These are phyloP conservation scores for Oscheius sp. DNA, from an alignment of 2,888 invertebrate genomes.

Conservation along the genomic window DNA sequence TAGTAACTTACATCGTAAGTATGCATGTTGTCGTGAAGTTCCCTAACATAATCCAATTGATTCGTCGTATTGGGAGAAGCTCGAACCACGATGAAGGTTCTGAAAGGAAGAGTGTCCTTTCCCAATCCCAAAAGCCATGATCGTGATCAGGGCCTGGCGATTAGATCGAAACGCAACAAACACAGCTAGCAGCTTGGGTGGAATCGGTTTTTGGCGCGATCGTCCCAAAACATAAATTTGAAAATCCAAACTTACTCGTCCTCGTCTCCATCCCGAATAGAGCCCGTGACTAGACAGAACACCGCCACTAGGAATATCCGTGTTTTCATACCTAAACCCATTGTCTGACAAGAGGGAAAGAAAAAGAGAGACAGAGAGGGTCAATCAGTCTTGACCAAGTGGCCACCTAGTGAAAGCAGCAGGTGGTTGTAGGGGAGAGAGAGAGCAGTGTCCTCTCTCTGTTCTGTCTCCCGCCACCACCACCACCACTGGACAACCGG, in stretches of 20 bases:
- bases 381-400: slow-evolving; percentile 9
- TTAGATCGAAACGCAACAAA: no score
- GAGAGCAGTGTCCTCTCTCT: background rate
- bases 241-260: slow-evolving; percentile 38
- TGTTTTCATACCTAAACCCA: slow-evolving; percentile 14
- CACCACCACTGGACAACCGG: slow-evolving; percentile 19
- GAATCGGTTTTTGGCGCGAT: no score
- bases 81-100: slow-evolving; percentile 54
- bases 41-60: slow-evolving; percentile 58
- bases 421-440: slow-evolving; percentile 26
- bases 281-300: background rate
- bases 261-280: slow-evolving; percentile 32
- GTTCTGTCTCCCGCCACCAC: no score
- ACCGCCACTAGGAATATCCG: slow-evolving; percentile 10
- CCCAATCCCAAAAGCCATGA: no score
- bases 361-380: slow-evolving; percentile 29
- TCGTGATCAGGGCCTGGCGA: no score
- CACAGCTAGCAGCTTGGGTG: no score
- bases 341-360: slow-evolving; percentile 7
- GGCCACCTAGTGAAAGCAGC: slow-evolving; percentile 23
- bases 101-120: slow-evolving; percentile 36
- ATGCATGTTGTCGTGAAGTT: slow-evolving; percentile 57
- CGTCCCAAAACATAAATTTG: no score
- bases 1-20: slow-evolving; percentile 43
- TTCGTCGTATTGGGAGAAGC: slow-evolving; percentile 47